Conservation (phyloP, 2,113 vertebrate genomes). For the Myrmecophaga tridactyla region DNA sequence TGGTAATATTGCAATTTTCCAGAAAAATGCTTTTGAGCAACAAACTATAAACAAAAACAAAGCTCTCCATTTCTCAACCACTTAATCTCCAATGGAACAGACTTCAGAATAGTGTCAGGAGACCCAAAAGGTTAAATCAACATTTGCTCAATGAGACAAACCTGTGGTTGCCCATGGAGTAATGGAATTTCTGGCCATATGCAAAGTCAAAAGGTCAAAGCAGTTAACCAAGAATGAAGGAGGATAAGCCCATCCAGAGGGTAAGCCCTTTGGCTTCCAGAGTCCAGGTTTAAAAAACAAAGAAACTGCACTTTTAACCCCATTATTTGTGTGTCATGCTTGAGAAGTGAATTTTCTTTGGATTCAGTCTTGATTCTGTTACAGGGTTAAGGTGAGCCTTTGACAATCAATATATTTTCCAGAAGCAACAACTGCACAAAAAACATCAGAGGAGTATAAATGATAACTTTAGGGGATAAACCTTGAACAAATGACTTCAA, state of each 20-base stretch:
- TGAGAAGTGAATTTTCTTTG: neutral
- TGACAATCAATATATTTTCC: neutral
- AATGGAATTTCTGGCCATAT: conserved; percentile 67
- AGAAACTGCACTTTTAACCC: neutral
- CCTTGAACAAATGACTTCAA: neutral
- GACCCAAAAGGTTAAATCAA: conserved; percentile 82
- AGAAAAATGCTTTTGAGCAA: conserved; percentile 3
- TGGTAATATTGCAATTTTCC: neutral
- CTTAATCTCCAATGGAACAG: conserved; percentile 57
- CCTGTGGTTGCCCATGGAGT: conserved; percentile 45
- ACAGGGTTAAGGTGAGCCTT: neutral
- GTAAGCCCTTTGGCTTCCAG: conserved; percentile 10
- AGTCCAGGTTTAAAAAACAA: conserved; percentile 17
- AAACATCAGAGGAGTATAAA: neutral
- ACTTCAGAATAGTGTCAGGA: conserved; percentile 74
- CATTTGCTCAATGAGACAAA: conserved; percentile 78
- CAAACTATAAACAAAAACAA: conserved; percentile 69
- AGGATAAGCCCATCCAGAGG: neutral
- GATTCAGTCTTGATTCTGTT: neutral
- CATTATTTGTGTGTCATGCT: neutral
- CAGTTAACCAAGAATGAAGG: conserved; percentile 77
- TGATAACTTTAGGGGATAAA: neutral
- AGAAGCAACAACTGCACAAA: neutral
- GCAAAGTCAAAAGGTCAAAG: conserved; percentile 83
- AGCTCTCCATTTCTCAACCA: conserved; percentile 48